Percentiles rank a stretch among this genome's conserved stretches.
Conservation (phyloP, 2,113 vertebrate genomes). For the Chascanopsetta lugubris region DNA sequence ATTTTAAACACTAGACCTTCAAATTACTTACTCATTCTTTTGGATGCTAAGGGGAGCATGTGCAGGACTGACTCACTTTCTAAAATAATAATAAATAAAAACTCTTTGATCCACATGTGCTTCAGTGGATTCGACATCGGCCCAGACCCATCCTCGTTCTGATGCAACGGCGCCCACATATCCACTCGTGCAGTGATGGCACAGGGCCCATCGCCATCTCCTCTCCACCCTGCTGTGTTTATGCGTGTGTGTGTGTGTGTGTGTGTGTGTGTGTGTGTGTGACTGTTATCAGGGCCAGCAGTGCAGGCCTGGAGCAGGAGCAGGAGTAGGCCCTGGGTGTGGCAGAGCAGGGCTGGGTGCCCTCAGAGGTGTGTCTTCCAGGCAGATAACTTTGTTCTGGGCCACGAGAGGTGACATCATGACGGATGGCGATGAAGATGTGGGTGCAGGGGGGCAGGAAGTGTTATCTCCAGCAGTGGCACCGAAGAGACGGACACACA, state of each 20-base stretch:
- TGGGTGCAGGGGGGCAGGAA: slow-evolving; percentile 60
- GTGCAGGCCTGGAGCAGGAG: slow-evolving; percentile 38
- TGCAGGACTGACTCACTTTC: too few relatives aligned
- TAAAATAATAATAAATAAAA: slow-evolving; percentile 1
- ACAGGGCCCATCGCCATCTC: slow-evolving; percentile 19
- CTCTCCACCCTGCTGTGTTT: slow-evolving; percentile 30
- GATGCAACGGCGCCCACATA: slow-evolving; percentile 41
- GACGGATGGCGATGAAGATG: slow-evolving; percentile 67
- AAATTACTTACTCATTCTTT: too few relatives aligned
- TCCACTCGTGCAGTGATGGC: slow-evolving; percentile 14
- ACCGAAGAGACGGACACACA: slow-evolving; percentile 30
- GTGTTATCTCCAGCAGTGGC: slow-evolving; percentile 69
- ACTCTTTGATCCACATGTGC: background rate
- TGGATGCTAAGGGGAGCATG: too few relatives aligned
- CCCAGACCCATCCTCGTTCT: slow-evolving; percentile 20
- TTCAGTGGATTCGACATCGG: slow-evolving; percentile 10
- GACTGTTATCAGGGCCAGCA: slow-evolving; percentile 61
- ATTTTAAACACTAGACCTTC: too few relatives aligned
- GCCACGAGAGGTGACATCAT: slow-evolving; percentile 75
- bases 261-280: slow-evolving; percentile 12
- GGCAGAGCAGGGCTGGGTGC: slow-evolving; percentile 48
- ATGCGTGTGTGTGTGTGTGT: slow-evolving; percentile 11
- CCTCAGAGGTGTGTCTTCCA: slow-evolving; percentile 56
- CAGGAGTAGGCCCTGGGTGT: too few relatives aligned
- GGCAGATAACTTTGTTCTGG: slow-evolving; percentile 77